These are phyloP conservation scores for Premnoplex brunnescens DNA, from an alignment of 2,797 vertebrate genomes.

Conservation along the genomic window DNA sequence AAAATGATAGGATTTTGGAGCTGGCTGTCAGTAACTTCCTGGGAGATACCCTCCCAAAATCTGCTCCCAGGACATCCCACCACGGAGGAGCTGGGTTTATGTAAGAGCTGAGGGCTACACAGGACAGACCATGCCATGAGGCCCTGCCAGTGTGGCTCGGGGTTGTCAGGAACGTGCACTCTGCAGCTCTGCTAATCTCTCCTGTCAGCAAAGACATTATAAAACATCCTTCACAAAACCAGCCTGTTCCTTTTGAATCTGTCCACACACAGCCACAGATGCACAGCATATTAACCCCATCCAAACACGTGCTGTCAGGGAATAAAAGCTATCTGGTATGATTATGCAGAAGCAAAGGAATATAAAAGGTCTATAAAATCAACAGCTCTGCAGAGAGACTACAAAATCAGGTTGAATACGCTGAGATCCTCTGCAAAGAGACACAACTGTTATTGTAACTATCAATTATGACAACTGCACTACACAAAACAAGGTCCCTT, in stretches of 20 bases:
- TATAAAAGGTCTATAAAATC: background rate
- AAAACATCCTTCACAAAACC: background rate
- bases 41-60: background rate
- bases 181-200: background rate
- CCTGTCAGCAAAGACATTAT: background rate
- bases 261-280: background rate
- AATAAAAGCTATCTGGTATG: background rate
- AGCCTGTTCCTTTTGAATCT: background rate
- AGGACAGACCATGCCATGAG: rapidly evolving
- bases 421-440: background rate
- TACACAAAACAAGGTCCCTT: background rate
- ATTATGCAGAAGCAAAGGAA: background rate
- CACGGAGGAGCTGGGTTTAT: background rate
- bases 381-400: background rate
- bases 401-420: background rate
- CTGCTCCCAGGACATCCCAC: background rate
- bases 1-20: background rate
- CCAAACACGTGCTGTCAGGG: background rate
- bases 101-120: background rate
- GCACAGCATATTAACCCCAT: background rate
- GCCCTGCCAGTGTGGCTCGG: rapidly evolving
- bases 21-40: background rate
- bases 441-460: background rate
- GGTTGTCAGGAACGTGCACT: background rate
- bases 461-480: background rate